Conservation (phyloP, 2,797 vertebrate genomes). For the Malacoctenus gilli region DNA sequence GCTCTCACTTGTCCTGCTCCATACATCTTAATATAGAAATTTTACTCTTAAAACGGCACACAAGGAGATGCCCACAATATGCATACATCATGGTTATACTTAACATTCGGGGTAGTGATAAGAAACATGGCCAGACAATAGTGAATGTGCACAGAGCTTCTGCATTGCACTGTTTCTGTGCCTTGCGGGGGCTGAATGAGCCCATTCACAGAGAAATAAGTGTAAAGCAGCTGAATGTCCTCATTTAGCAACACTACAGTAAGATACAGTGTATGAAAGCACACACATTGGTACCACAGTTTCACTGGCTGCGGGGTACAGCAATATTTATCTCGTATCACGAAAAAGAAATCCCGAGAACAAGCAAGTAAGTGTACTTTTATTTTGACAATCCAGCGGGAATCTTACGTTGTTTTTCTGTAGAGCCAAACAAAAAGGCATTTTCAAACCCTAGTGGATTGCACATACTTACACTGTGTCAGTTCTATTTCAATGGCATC, state of each 20-base stretch:
- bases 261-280: conserved; percentile 54
- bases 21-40: too few species aligned
- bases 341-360: too few species aligned
- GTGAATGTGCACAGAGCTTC: conserved; percentile 37
- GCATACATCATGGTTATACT: conserved; percentile 17
- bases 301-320: conserved; percentile 13
- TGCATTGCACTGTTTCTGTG: conserved; percentile 28
- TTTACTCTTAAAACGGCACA: too few species aligned
- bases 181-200: conserved; percentile 60
- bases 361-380: conserved; percentile 7
- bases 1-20: too few species aligned
- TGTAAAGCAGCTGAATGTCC: conserved; percentile 68
- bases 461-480: too few species aligned
- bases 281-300: conserved; percentile 32
- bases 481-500: too few species aligned
- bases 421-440: too few species aligned
- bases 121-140: conserved; percentile 44
- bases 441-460: too few species aligned
- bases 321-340: conserved; percentile 12
- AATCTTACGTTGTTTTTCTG: too few species aligned
- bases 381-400: background rate
- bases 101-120: conserved; percentile 16
- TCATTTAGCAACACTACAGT: conserved; percentile 74
- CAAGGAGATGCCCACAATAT: too few species aligned
- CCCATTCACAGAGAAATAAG: conserved; percentile 53